A percentile compares a stretch with the other conserved stretches of the same genome.
Conservation (phyloP, 2,113 vertebrate genomes). For the Myrmophylax atrothorax region DNA sequence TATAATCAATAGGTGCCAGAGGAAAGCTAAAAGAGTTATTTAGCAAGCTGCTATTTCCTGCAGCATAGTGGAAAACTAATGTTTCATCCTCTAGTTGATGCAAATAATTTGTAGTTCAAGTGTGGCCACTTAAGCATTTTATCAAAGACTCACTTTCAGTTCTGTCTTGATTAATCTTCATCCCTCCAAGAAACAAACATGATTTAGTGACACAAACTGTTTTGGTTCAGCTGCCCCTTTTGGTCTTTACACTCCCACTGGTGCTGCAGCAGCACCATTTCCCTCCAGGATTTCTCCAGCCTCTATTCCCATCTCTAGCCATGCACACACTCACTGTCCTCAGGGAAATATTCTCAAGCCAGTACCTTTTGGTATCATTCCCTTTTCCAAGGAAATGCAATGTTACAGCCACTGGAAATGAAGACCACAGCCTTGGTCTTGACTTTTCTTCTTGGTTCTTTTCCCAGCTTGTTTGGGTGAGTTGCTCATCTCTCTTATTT, state of each 20-base stretch:
- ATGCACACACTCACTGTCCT: neutral
- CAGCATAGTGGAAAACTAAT: conserved; percentile 63
- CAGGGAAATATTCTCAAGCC: neutral
- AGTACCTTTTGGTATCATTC: neutral
- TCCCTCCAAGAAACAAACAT: neutral
- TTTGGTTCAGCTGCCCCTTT: neutral
- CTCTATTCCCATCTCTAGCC: neutral
- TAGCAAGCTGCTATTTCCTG: conserved; percentile 68
- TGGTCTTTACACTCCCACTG: neutral
- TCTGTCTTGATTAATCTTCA: conserved; percentile 26
- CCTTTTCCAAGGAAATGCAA: neutral
- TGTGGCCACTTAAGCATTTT: conserved; percentile 49
- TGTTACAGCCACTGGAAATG: neutral
- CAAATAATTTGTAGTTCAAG: conserved; percentile 55
- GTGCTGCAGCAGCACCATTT: neutral
- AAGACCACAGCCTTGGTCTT: neutral
- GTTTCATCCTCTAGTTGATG: conserved; percentile 64
- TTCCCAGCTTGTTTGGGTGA: neutral
- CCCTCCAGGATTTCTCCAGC: neutral
- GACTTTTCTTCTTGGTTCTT: neutral
- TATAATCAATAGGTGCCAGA: conserved; percentile 79
- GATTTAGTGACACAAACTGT: neutral
- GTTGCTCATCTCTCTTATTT: neutral
- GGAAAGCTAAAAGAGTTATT: conserved; percentile 78
- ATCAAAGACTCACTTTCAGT: conserved; percentile 46